Percentiles rank a stretch among this genome's conserved stretches.
phyloP scores from a whole-genome alignment of 2,888 invertebrate species.

The Epistrophe eligans region DNA sequence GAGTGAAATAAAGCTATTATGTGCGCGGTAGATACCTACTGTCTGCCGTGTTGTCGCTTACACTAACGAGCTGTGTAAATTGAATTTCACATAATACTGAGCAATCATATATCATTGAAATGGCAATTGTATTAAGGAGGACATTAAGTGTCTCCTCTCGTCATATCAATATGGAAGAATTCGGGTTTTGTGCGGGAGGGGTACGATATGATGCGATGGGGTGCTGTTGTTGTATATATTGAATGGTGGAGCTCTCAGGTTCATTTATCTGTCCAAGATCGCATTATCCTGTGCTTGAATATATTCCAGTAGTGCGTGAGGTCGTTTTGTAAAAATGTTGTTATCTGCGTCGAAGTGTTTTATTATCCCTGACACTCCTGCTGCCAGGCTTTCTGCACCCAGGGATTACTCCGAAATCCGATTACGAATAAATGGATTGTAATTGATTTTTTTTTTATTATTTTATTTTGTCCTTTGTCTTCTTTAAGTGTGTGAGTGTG shows the following conservation, averaged over 20 bases:
- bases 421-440: conserved; percentile 76
- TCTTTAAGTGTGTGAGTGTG: background rate
- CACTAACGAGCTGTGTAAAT: conserved; percentile 65
- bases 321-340: conserved; percentile 60
- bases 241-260: conserved; percentile 17
- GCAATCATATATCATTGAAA: conserved; percentile 67
- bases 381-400: conserved; percentile 35
- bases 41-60: conserved; percentile 32
- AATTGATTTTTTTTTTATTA: conserved; percentile 67
- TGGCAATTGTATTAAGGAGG: conserved; percentile 63
- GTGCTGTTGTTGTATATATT: background rate
- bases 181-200: background rate
- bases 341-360: conserved; percentile 64
- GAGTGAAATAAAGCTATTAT: conserved; percentile 49
- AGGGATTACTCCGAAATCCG: conserved; percentile 68
- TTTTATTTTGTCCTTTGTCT: conserved; percentile 35
- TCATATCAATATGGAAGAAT: background rate
- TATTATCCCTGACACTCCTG: conserved; percentile 70
- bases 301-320: conserved; percentile 55
- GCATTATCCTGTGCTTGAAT: conserved; percentile 21
- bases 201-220: background rate
- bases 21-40: background rate
- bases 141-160: conserved; percentile 55
- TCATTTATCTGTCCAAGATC: conserved; percentile 46
- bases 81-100: conserved; percentile 65